phyloP scores from a whole-genome alignment of 2,113 vertebrate genomes.

The Carlito syrichta region DNA sequence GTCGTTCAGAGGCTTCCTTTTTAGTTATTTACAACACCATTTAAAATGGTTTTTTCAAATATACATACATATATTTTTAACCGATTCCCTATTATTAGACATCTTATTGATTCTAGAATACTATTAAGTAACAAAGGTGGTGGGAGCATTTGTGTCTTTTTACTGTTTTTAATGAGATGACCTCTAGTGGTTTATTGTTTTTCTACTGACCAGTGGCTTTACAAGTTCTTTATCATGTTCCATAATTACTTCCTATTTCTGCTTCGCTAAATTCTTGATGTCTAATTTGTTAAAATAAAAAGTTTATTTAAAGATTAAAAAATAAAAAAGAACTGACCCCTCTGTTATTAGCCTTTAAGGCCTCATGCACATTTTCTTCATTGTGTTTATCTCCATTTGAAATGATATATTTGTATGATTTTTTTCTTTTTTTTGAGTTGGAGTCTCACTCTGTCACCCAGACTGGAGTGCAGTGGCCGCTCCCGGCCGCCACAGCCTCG shows the following conservation, averaged over 20 bases:
- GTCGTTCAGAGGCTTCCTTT: not conserved
- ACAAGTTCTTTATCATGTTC: not conserved
- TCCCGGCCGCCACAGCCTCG: too few species aligned
- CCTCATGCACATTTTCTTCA: not conserved
- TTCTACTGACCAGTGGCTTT: not conserved
- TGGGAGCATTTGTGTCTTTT: not conserved
- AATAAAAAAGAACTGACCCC: too few species aligned
- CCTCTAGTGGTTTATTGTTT: not conserved
- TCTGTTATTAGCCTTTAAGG: not conserved
- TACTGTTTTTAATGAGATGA: not conserved
- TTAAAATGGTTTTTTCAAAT: not conserved
- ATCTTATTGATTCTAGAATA: slow-evolving; percentile 6
- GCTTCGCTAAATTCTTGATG: not conserved
- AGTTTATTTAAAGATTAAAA: not conserved
- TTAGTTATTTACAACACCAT: not conserved
- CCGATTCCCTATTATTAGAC: not conserved
- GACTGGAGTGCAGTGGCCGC: too few species aligned
- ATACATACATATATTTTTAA: not conserved
- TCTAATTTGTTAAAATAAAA: slow-evolving; percentile 1
- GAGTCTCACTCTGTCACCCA: too few species aligned
- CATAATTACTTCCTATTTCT: not conserved
- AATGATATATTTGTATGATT: not conserved
- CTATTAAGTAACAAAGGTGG: not conserved
- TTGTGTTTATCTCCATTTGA: not conserved
- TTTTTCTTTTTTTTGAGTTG: too few species aligned